Evolutionary conservation across 2,797 vertebrate species (phyloP), one percentile per base, ranked within the genome.

Genomic region (Pangasius mekongensis): DNA sequence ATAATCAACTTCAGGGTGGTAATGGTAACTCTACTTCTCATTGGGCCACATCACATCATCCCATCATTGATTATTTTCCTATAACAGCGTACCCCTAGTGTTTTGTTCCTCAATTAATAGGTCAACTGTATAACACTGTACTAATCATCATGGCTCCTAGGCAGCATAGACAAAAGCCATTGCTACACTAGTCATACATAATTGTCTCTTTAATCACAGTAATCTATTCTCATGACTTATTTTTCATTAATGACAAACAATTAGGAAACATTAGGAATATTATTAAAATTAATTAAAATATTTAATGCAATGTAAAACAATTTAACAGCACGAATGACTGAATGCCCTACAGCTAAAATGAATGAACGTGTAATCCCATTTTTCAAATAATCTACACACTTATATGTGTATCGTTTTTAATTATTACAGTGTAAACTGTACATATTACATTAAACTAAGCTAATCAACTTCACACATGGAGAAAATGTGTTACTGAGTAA

Each of bases 141-240:
- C 33, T 85, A n/a, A 73, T 56, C 5, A 39, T 39, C 5, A 39
- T 39, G 33, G 1, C 36, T 85, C 8, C 30, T 43, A 39, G 54
- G 54, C 52, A n/a, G 33, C 27, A 62, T 22, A 76, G 20, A 76
- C 36, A 58, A 36, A 85, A 60, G 36, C 49, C 14, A 69, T 52
- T 56, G 49, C 39, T 52, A 69, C 49, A 24, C 49, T 71, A 85
- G 67, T 85, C 52, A 73, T 73, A 73, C 30, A 36, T 73, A 87
- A 87, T 87, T 60, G 47, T 54, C 33, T 30, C 30, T 58, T 52
- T 87, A 71, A 71, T 82, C 47, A 66, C 43, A 22, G n/a, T 27
- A 47, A 81, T 73, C 5, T 62, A 47, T 64, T 81, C 52, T 18
- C 69, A 74, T 76, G 69, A 62, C 39, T 73, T 71, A 47, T 16